Base-by-base conservation (phyloP, 1,140 invertebrate genomes). In the Macrosteles quadrilineatus region DNA sequence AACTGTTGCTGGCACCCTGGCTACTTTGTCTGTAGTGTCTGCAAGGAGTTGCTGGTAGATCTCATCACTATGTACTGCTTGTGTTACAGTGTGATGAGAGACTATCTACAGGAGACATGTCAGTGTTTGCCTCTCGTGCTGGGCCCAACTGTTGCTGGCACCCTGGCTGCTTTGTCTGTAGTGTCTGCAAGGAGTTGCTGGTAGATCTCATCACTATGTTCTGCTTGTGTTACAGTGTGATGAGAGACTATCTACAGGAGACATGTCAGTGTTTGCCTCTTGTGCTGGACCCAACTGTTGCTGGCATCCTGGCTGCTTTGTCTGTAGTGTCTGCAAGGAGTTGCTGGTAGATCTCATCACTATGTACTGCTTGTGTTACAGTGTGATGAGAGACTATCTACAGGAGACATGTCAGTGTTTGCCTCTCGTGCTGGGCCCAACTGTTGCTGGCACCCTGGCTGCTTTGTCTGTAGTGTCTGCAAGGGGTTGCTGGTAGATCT, bases 281-380 rank as follows among this genome's bases (percentile, higher is more conserved):
- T 83, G 95, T 29, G 89, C 94, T 6, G 93, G 95, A 1, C 87
- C 93, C 30, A 87, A 90, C 21, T 85, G 89, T 31, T 90, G 90
- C 73, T 98, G 94, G 94, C 95, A 97, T 84, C 96, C 96, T 14
- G 89, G 88, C 57, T 99, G 97, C 82, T 99, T 99, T 84, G 86
- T 88, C 25, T 99, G 97, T 82, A 86, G 84, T 77, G 88, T 94
- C 17, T 99, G 97, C 82, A 87, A 90, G 73, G 95, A 98, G 81
- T 86, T 98, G 21, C 87, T 99, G 17, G 95, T 98, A 9, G 97
- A 99, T 83, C 89, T 99, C 72, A 98, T 98, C 77, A n/a, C 98
- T 84, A 99, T 98, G 82, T 93, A 87, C 85, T 14, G 32, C n/a
- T 36, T 36, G 32, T 36, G 32, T 69, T 87, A 3, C 40, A 97